Conservation (phyloP, 2,113 vertebrate genomes). For the Dermatemys mawii region DNA sequence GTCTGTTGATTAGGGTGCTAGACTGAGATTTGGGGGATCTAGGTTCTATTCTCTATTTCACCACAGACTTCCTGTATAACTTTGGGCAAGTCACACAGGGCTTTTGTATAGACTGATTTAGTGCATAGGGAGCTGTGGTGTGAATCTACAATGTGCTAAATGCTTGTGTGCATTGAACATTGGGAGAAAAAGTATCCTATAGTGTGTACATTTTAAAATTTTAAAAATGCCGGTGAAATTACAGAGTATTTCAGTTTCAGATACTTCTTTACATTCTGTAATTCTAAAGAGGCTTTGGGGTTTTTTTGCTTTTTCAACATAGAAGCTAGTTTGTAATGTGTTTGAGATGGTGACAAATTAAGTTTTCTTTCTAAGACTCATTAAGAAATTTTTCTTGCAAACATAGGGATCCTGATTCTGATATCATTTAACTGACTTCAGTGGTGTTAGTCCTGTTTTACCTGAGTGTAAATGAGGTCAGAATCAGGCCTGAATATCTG, state of each 20-base stretch:
- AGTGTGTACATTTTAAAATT: too few species aligned
- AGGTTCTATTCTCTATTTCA: too few species aligned
- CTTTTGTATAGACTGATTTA: too few species aligned
- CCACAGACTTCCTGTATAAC: too few species aligned
- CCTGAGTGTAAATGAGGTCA: constrained; percentile 23
- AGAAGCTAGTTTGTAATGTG: background rate
- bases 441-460: background rate
- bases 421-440: background rate
- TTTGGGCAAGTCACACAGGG: too few species aligned
- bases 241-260: background rate
- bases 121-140: too few species aligned
- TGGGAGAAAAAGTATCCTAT: too few species aligned
- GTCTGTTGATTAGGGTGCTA: too few species aligned
- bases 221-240: too few species aligned
- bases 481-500: constrained; percentile 20
- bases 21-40: too few species aligned
- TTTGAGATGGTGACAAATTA: background rate
- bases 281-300: background rate
- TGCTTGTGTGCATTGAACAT: too few species aligned
- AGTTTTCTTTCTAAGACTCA: background rate
- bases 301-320: background rate
- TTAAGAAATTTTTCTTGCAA: background rate
- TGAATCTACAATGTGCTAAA: too few species aligned
- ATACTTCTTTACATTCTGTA: background rate
- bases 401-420: background rate